These are phyloP conservation scores for Antrozous pallidus DNA, from an alignment of 2,797 vertebrate species.

Conservation along the genomic window DNA sequence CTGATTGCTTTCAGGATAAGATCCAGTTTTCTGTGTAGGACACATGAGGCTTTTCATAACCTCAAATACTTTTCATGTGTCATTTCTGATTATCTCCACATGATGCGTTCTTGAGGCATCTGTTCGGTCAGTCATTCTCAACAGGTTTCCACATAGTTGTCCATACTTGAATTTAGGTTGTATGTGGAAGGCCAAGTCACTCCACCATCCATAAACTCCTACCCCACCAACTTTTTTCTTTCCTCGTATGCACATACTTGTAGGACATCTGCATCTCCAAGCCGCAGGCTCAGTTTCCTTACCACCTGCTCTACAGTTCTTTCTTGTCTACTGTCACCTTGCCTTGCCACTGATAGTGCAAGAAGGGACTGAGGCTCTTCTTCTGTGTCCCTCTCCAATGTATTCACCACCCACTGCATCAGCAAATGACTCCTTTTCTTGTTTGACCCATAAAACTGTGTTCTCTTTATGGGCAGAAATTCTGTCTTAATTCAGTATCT, in stretches of 20 bases:
- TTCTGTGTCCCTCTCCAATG: not conserved
- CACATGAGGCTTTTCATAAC: not conserved
- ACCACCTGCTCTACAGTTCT: not conserved
- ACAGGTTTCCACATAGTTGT: not conserved
- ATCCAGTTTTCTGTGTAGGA: not conserved
- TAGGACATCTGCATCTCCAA: not conserved
- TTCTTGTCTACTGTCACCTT: not conserved
- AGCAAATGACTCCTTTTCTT: not conserved
- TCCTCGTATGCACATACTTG: not conserved
- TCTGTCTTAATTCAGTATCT: not conserved
- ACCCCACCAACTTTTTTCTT: not conserved
- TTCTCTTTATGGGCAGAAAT: not conserved
- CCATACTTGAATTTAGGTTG: not conserved
- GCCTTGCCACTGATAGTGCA: not conserved
- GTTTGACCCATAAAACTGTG: not conserved
- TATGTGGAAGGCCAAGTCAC: not conserved
- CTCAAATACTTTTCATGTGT: not conserved
- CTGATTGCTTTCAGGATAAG: slow-evolving; percentile 1
- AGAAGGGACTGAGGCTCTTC: not conserved
- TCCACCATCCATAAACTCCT: not conserved
- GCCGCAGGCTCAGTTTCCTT: not conserved
- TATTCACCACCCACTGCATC: not conserved
- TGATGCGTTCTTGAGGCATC: not conserved
- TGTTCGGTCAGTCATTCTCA: not conserved
- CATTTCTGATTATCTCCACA: not conserved